Evolutionary conservation across 1,140 invertebrate genomes (phyloP), one percentile per base, ranked within the genome.

Genomic region (Oncopodura yosiiana): DNA sequence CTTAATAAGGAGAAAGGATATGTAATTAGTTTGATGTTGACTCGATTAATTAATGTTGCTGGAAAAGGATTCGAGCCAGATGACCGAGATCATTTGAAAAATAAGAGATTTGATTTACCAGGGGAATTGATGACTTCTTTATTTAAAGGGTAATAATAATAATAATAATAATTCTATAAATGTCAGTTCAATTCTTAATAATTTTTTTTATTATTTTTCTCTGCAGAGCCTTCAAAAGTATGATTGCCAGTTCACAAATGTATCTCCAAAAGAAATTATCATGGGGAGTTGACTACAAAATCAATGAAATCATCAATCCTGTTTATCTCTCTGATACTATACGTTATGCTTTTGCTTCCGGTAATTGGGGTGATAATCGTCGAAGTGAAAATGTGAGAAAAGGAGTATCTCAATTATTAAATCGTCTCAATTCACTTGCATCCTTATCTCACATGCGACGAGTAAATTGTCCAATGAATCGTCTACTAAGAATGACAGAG

Each of bases 1-100:
- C 96, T 92, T 75, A 94, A 98, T 75, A 97, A 92, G 0, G 95
- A 96, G 70, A 99, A 99, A 71, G 94, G 94, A 0, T 95, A 94
- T 67, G 95, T 94, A 66, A 75, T 97, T 23, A 92, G 91, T 11
- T 97, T 98, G 67, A 98, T 98, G 94, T 93, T 98, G 0, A 93
- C 97, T 69, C 78, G 94, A 62, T 71, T 99, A 43, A 71, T 98
- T 14, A 71, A 95, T 46, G 93, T 94, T 38, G 86, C 92, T 12
- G 70, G 98, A 9, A 92, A 93, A 49, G 75, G 93, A n/a, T 75
- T 93, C 62, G 93, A 96, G 72, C 75, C 95, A 23, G 95, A 99
- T 73, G 95, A 99, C 74, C 78, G 95, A 69, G 95, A 99, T 94
- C 94, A 99, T 69, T 95, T 98, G 71, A 94, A 94, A 24, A 99